phyloP scores from a whole-genome alignment of 2,113 vertebrate genomes.

The Mustela nigripes region DNA sequence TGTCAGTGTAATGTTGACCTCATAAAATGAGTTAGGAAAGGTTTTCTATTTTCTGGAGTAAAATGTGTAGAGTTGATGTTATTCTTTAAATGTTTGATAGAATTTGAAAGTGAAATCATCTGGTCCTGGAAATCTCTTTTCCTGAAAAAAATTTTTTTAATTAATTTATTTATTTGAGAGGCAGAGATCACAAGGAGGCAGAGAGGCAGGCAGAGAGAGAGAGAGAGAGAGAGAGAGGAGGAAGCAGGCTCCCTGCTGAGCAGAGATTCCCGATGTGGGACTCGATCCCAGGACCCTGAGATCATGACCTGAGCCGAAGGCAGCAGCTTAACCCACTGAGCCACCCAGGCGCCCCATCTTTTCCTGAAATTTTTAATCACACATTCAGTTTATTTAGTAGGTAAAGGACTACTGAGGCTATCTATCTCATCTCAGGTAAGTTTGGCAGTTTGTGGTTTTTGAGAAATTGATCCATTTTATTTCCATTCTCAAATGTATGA shows the following conservation, averaged over 20 bases:
- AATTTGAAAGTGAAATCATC: not conserved
- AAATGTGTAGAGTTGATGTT: not conserved
- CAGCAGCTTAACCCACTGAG: no score
- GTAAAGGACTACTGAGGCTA: not conserved
- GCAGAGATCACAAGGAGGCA: no score
- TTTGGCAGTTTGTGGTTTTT: slow-evolving; percentile 35
- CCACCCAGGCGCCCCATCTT: not conserved
- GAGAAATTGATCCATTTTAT: not conserved
- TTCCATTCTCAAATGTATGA: not conserved
- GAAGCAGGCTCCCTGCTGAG: no score
- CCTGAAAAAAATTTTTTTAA: not conserved
- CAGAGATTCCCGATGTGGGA: no score
- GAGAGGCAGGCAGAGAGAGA: no score
- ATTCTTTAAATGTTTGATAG: not conserved
- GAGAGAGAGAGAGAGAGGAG: no score
- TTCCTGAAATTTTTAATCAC: not conserved
- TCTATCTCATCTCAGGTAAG: not conserved
- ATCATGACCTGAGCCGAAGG: no score
- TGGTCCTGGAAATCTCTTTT: not conserved
- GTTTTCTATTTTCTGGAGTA: not conserved
- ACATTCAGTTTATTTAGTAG: not conserved
- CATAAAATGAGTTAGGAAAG: not conserved
- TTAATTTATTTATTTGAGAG: no score
- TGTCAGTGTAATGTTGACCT: not conserved
- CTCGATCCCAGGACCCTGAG: no score